A percentile compares a stretch with the other conserved stretches of the same genome.
Evolutionary conservation across 2,113 vertebrate genomes (phyloP).

Genomic region (Carassius gibelio): DNA sequence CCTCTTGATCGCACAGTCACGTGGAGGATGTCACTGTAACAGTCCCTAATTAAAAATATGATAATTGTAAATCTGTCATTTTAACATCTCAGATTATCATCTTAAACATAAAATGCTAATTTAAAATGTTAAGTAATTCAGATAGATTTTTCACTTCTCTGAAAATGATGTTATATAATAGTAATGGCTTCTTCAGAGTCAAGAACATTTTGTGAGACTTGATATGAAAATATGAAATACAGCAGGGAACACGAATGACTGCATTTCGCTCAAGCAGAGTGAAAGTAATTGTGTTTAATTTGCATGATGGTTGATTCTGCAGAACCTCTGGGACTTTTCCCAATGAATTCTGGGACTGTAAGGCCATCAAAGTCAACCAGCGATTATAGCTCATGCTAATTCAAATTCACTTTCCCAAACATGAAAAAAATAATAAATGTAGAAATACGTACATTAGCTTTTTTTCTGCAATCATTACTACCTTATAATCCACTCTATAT

Average conservation of each 20-base stretch:
- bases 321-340: slow-evolving; percentile 54
- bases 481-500: neutral
- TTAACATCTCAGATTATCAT: neutral
- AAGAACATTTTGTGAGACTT: neutral
- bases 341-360: slow-evolving; percentile 53
- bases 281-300: slow-evolving; percentile 31
- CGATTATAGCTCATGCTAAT: slow-evolving; percentile 11
- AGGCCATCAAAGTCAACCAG: slow-evolving; percentile 1
- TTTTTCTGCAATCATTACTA: neutral
- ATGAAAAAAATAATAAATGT: neutral
- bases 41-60: slow-evolving; percentile 53
- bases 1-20: slow-evolving; percentile 50
- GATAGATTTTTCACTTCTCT: neutral
- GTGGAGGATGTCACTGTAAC: slow-evolving; percentile 26
- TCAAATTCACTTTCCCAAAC: neutral
- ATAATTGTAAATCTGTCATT: neutral
- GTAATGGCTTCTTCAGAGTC: neutral
- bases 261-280: slow-evolving; percentile 3
- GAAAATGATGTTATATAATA: neutral
- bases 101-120: neutral
- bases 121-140: neutral
- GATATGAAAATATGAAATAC: neutral
- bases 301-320: slow-evolving; percentile 58
- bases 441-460: neutral
- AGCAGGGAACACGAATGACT: neutral